Evolutionary conservation across 2,888 invertebrate species (phyloP), one percentile per base, ranked within the genome.

Genomic region (Rhagophthalmus giganteus): DNA sequence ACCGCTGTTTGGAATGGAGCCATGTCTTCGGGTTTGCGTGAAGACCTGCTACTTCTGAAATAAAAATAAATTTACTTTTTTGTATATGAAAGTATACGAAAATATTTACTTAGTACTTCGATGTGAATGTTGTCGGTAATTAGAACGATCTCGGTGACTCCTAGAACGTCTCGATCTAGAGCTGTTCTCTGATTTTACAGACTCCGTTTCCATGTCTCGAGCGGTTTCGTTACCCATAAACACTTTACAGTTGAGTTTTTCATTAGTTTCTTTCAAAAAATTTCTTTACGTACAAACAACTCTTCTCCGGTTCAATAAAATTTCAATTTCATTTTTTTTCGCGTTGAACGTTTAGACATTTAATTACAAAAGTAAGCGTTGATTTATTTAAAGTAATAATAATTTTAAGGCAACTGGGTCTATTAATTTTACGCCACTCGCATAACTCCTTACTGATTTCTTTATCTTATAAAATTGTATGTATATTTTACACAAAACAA

Each of bases 161-260:
- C 86, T 81, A 60, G 86, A 86, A 54, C 86, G 81, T 73, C 86
- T 79, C 39, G 86, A 87, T 69, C 90, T 85, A 70, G 90, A 86
- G 77, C 93, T 94, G 70, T 91, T 84, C 78, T 94, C 94, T 45
- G 94, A 94, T 72, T 93, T 87, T 67, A 94, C 87, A 66, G 94
- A 94, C 80, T 94, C 94, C 67, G 91, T 92, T 82, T 94, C 94
- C 92, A 93, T 93, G 74, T 78, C 79, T 74, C 75, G 71, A 63
- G 74, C 74, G 68, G 73, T 74, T 68, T 74, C 74, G 71, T 76
- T 77, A 74, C 78, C 76, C 76, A 75, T 74, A 60, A 56, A 63
- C 44, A 45, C 37, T 20, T 15, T 14, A 44, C 9, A 16, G 5
- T 32, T 45, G 28, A 15, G 13, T 28, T 31, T 45, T 35, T 44